A percentile compares a stretch with the other conserved stretches of the same genome.
Evolutionary conservation across 2,113 vertebrate species (phyloP).

Genomic region (Rissa tridactyla): DNA sequence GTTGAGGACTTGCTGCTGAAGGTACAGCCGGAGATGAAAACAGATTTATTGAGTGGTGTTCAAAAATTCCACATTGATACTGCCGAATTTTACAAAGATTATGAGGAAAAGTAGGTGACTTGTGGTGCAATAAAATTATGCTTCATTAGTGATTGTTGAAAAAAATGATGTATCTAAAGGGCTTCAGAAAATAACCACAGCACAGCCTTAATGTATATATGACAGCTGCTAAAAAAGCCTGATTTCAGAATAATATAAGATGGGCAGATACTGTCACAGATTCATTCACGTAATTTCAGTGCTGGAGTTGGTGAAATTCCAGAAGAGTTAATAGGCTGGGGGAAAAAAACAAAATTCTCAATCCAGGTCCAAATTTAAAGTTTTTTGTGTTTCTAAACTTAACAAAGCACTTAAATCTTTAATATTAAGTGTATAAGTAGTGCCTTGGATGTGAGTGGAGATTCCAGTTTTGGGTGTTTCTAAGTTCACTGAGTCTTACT

Average conservation of each 20-base stretch:
- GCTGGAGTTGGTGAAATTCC: neutral
- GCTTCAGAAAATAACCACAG: neutral
- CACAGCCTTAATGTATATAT: neutral
- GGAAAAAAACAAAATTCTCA: neutral
- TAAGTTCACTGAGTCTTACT: neutral
- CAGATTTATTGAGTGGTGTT: conserved; percentile 73
- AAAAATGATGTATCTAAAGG: neutral
- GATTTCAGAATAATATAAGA: neutral
- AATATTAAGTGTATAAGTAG: neutral
- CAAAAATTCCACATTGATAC: conserved; percentile 70
- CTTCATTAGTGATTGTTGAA: neutral
- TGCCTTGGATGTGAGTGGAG: neutral
- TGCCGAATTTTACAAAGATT: conserved; percentile 73
- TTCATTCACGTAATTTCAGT: neutral
- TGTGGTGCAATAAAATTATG: neutral
- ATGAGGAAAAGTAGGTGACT: conserved; percentile 73
- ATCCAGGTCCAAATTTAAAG: neutral
- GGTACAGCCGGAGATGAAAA: conserved; percentile 80
- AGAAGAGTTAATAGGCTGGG: neutral
- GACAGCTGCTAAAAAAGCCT: neutral
- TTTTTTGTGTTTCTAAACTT: neutral
- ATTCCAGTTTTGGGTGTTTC: neutral
- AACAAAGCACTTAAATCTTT: neutral
- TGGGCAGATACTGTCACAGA: neutral
- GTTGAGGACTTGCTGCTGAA: conserved; percentile 77